Conservation (phyloP, 2,888 invertebrate species). For the Calliopum simillimum region DNA sequence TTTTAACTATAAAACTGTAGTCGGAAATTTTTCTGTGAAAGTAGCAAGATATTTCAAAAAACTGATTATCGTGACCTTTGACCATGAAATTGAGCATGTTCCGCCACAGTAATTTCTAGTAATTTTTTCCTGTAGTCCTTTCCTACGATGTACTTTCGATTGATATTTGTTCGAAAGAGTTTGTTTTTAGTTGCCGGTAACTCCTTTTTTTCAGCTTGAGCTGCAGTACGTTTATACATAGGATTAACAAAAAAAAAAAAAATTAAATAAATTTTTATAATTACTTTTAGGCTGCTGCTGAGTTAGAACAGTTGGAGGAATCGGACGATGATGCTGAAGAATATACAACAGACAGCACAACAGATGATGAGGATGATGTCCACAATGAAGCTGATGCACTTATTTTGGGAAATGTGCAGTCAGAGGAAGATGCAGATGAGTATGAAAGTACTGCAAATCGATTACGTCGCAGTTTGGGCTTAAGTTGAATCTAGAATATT, state of each 20-base stretch:
- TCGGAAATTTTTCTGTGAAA: no score
- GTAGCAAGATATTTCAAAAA: no score
- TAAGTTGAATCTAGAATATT: conserved; percentile 27
- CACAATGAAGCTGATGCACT: conserved; percentile 49
- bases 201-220: no score
- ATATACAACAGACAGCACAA: conserved; percentile 50
- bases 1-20: no score
- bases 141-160: no score
- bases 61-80: no score
- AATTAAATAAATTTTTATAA: background rate
- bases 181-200: no score
- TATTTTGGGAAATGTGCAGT: conserved; percentile 46
- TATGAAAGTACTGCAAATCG: conserved; percentile 40
- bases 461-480: conserved; percentile 31
- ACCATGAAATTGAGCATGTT: no score
- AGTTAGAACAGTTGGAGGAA: conserved; percentile 55
- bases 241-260: background rate
- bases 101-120: no score
- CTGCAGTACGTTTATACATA: no score
- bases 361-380: conserved; percentile 52
- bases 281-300: conserved; percentile 58
- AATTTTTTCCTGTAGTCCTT: no score
- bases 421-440: background rate
- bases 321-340: conserved; percentile 52
- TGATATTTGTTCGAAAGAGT: no score